A percentile compares a stretch with the other conserved stretches of the same genome.
Evolutionary conservation across 2,888 invertebrate species (phyloP).

Genomic region (Plemyria rubiginata): DNA sequence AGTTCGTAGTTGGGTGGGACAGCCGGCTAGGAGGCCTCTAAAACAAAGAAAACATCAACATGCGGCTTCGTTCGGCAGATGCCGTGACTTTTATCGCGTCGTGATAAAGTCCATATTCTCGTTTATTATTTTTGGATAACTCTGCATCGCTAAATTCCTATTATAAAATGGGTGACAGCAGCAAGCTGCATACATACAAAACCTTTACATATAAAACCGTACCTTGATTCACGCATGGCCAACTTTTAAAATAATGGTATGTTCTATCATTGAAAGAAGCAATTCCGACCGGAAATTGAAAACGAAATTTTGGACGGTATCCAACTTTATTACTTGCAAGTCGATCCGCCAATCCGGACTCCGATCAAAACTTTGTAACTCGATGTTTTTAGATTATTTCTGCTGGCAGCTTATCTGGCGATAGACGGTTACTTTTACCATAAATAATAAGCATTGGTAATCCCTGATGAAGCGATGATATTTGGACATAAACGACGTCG

Average conservation of each 20-base stretch:
- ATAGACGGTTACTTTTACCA: conserved; percentile 17
- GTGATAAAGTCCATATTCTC: not conserved
- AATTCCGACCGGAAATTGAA: conserved; percentile 29
- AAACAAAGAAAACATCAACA: not conserved
- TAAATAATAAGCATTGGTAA: conserved; percentile 24
- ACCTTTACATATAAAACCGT: not conserved
- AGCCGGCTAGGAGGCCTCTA: not conserved
- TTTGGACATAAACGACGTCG: not conserved
- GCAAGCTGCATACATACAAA: too few relatives aligned
- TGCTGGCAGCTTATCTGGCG: conserved; percentile 13
- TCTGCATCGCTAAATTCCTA: too few relatives aligned
- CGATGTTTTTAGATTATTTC: conserved; percentile 31
- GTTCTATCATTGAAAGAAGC: conserved; percentile 26
- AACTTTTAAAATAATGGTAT: conserved; percentile 10
- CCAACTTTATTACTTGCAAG: conserved; percentile 27
- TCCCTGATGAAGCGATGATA: not conserved
- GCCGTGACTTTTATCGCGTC: not conserved
- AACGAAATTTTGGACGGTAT: conserved; percentile 28
- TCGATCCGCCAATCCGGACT: conserved; percentile 9
- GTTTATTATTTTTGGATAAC: too few relatives aligned
- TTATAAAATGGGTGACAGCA: too few relatives aligned
- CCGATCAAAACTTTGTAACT: conserved; percentile 31
- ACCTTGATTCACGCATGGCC: not conserved
- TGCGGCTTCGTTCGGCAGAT: not conserved
- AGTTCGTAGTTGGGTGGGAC: not conserved